A percentile compares a stretch with the other conserved stretches of the same genome.
Evolutionary conservation across 1,140 invertebrate species (phyloP).

Genomic region (Oedothorax gibbosus): DNA sequence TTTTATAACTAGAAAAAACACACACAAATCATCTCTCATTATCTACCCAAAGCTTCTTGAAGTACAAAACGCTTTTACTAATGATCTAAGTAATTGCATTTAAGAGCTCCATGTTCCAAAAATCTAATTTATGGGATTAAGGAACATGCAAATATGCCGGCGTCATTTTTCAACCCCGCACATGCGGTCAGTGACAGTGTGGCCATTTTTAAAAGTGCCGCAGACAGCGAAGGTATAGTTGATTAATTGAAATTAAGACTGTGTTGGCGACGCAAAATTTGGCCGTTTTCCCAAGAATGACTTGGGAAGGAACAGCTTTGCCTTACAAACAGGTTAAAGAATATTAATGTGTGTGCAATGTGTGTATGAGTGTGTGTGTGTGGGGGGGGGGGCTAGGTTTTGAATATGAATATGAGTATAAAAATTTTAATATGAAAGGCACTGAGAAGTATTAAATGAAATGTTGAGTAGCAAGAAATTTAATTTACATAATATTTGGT

Average conservation of each 20-base stretch:
- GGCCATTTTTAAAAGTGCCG: slow-evolving; percentile 42
- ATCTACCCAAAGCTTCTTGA: not conserved
- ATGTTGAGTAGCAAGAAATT: too few species aligned
- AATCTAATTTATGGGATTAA: slow-evolving; percentile 48
- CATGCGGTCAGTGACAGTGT: slow-evolving; percentile 37
- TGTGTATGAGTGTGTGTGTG: too few species aligned
- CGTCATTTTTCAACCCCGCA: slow-evolving; percentile 36
- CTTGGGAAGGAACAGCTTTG: not conserved
- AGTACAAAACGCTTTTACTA: slow-evolving; percentile 28
- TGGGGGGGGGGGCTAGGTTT: too few species aligned
- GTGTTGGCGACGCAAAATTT: not conserved
- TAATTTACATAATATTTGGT: too few species aligned
- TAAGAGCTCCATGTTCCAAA: slow-evolving; percentile 15
- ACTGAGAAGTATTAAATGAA: too few species aligned
- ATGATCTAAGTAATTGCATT: slow-evolving; percentile 49
- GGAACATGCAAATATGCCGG: slow-evolving; percentile 26
- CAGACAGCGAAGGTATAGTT: not conserved
- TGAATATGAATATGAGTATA: too few species aligned
- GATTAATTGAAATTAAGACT: slow-evolving; percentile 46
- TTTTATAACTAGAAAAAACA: too few species aligned
- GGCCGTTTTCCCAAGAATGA: not conserved
- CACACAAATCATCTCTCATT: too few species aligned
- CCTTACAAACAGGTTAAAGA: too few species aligned
- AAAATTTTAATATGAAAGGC: too few species aligned
- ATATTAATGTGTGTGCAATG: too few species aligned